Evolutionary conservation across 1,140 invertebrate species (phyloP), one percentile per base, ranked within the genome.

Genomic region (Drosophila mojavensis): DNA sequence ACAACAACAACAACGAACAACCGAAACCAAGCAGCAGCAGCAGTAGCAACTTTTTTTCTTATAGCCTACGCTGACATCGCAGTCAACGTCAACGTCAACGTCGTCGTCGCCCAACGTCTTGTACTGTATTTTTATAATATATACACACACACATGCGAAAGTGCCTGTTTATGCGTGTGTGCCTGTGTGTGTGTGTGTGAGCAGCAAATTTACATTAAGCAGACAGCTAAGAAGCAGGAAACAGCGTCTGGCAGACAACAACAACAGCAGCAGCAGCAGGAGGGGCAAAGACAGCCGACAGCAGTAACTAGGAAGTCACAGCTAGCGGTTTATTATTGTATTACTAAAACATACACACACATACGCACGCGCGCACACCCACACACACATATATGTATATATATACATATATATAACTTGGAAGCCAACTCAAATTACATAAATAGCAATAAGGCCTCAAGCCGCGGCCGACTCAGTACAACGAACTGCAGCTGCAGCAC

Each of bases 371-470:
- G 5, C 26, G 47, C 73, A 17, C 61, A 76, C 50, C 39, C 33
- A 43, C 51, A 82, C 79, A 82, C 75, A 17, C 17, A 17, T 17
- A 17, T 17, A 17, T 17, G 17, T 17, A 17, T 17, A 17, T 17
- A 17, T 17, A 17, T 17, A 24, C 20, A 24, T 24, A 24, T 24
- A 66, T 75, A 71, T 75, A 82, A 81, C 15, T 61, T 56, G 26
- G 43, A 60, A 64, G 53, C 70, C 81, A 74, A 75, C 83, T 88
- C 83, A 86, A 88, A 86, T 86, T 86, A 86, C 82, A 86, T 86
- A 86, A 86, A 86, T 86, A 86, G 83, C 72, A 54, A 74, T 64
- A 69, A 66, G 67, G 65, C 51, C 55, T 17, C 43, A 24, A 26
- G 41, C 30, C 53, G 24, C 50, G 55, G 55, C 51, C 54, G 43